Conservation (phyloP, 2,797 vertebrate species). For the Gobio occitaniae region DNA sequence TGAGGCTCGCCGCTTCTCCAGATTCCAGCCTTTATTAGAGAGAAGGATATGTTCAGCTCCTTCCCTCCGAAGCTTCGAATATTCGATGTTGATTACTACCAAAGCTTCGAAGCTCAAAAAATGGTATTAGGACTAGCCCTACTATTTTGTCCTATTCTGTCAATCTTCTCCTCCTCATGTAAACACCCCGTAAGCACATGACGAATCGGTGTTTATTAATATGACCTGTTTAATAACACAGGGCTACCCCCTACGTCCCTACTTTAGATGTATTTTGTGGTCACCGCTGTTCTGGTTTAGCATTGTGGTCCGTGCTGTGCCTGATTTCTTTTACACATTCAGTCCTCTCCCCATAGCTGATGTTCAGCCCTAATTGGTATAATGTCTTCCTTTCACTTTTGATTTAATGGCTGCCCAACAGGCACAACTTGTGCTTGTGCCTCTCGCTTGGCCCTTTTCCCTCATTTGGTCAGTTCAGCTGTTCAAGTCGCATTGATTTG, state of each 20-base stretch:
- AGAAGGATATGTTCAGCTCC: too few species aligned
- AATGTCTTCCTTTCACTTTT: constrained; percentile 41
- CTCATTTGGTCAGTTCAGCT: constrained; percentile 34
- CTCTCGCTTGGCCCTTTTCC: constrained; percentile 1
- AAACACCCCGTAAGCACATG: neutral
- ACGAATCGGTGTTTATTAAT: neutral
- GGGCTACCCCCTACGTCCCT: neutral
- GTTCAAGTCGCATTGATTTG: constrained; percentile 25
- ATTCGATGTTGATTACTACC: too few species aligned
- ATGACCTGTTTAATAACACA: neutral
- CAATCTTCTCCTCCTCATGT: neutral
- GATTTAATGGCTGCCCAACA: constrained; percentile 37
- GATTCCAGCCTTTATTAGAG: too few species aligned
- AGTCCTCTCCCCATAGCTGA: constrained; percentile 1
- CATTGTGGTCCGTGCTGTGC: neutral
- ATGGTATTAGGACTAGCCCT: too few species aligned
- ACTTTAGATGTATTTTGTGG: neutral
- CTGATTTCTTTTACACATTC: constrained; percentile 21
- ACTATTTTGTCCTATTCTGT: neutral
- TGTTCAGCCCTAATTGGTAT: constrained; percentile 22
- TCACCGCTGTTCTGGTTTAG: neutral
- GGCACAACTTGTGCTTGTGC: constrained; percentile 12
- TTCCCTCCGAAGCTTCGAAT: too few species aligned
- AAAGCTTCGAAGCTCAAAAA: too few species aligned
- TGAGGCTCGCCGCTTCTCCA: too few species aligned